These are phyloP conservation scores for Emesis castigata DNA, from an alignment of 2,888 invertebrate genomes.

Conservation along the genomic window DNA sequence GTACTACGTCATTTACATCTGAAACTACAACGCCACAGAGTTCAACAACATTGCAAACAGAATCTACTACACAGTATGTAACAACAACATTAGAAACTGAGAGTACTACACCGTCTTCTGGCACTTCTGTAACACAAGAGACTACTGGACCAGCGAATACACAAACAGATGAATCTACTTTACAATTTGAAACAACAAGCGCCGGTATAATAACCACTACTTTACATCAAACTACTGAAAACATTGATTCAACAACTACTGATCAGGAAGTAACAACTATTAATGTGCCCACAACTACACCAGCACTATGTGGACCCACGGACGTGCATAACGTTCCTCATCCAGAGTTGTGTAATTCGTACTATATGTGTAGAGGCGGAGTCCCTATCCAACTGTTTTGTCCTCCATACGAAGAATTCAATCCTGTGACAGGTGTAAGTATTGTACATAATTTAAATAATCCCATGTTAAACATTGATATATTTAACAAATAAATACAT, in stretches of 20 bases:
- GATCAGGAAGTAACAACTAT: background rate
- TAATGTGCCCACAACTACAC: background rate
- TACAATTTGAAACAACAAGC: background rate
- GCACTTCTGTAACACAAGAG: conserved; percentile 5
- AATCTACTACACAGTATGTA: background rate
- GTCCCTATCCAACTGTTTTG: too few relatives aligned
- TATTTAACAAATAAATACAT: too few relatives aligned
- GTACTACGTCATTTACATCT: background rate
- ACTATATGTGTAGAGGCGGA: too few relatives aligned
- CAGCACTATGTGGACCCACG: background rate
- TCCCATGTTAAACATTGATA: too few relatives aligned
- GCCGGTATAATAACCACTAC: conserved; percentile 13
- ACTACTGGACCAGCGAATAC: background rate
- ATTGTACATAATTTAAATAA: too few relatives aligned
- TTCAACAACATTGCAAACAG: background rate
- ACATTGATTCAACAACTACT: conserved; percentile 15
- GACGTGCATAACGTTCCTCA: too few relatives aligned
- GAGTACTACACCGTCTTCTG: conserved; percentile 9
- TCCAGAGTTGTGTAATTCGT: too few relatives aligned
- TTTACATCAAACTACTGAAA: background rate
- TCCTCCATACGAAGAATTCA: too few relatives aligned
- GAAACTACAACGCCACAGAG: background rate
- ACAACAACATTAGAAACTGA: background rate
- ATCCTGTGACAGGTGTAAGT: too few relatives aligned
- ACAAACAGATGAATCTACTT: background rate